Percentiles rank a stretch among this genome's conserved stretches.
Conservation (phyloP, 2,113 vertebrate genomes). For the Pelodiscus sinensis region DNA sequence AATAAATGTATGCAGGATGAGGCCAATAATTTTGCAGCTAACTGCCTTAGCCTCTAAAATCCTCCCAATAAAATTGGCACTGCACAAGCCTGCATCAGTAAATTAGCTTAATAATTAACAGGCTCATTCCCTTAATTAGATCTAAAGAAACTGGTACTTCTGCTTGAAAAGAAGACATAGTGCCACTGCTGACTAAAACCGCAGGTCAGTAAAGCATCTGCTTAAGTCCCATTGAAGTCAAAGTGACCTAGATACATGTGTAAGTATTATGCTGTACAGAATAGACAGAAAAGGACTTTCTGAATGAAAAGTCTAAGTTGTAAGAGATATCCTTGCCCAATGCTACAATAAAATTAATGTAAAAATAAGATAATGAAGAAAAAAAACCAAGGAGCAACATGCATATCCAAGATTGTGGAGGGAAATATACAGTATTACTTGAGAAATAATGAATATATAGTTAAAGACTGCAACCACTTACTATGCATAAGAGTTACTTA, state of each 20-base stretch:
- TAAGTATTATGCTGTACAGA: background rate
- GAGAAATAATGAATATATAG: background rate
- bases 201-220: slow-evolving; percentile 39
- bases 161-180: slow-evolving; percentile 19
- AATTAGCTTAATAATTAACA: slow-evolving; percentile 44
- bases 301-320: background rate
- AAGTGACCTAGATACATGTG: rapidly evolving
- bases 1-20: slow-evolving; percentile 20
- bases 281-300: rapidly evolving
- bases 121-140: slow-evolving; percentile 37
- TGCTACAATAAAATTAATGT: background rate
- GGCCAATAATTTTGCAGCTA: slow-evolving; percentile 25
- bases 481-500: rapidly evolving
- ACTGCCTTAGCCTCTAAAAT: slow-evolving; percentile 8
- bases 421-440: background rate
- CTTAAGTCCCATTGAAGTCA: slow-evolving; percentile 15
- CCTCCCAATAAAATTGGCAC: slow-evolving; percentile 22
- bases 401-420: background rate
- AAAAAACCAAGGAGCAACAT: background rate
- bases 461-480: background rate
- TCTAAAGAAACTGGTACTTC: slow-evolving; percentile 48
- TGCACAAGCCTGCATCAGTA: slow-evolving; percentile 15
- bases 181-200: slow-evolving; percentile 43
- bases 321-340: background rate
- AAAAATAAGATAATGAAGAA: background rate